phyloP scores from a whole-genome alignment of 2,113 vertebrate species.

The Murina feae region DNA sequence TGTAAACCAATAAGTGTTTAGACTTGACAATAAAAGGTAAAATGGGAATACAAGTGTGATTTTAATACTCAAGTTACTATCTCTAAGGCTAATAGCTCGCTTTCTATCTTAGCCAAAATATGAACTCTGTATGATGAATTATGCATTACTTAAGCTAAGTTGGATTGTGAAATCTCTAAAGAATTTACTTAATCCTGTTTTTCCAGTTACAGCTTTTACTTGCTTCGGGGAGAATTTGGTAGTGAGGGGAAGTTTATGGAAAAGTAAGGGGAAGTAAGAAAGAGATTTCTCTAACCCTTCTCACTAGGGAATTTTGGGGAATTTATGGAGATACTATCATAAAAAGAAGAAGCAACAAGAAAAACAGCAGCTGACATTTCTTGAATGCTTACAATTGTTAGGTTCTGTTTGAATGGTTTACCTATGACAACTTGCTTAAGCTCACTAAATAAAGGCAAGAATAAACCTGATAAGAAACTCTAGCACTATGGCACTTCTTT shows the following conservation, averaged over 20 bases:
- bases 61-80: slow-evolving; percentile 36
- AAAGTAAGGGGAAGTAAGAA: slow-evolving; percentile 11
- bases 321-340: slow-evolving; percentile 7
- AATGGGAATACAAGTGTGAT: slow-evolving; percentile 16
- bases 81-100: slow-evolving; percentile 23
- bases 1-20: slow-evolving; percentile 43
- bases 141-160: slow-evolving; percentile 57
- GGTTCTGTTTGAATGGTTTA: slow-evolving; percentile 23
- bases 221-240: slow-evolving; percentile 59
- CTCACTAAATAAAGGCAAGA: slow-evolving; percentile 41
- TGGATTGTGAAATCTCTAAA: slow-evolving; percentile 65
- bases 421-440: slow-evolving; percentile 33
- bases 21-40: slow-evolving; percentile 7
- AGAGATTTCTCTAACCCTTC: neutral
- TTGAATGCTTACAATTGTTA: neutral
- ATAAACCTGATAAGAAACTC: slow-evolving; percentile 9
- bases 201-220: slow-evolving; percentile 63
- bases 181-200: slow-evolving; percentile 65
- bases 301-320: slow-evolving; percentile 37
- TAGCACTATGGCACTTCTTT: neutral
- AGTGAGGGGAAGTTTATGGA: slow-evolving; percentile 24
- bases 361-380: neutral
- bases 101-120: slow-evolving; percentile 58
- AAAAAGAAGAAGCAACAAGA: neutral
- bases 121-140: slow-evolving; percentile 63